Conservation (phyloP, 2,888 invertebrate genomes). For the Lycocerus yunnanus region DNA sequence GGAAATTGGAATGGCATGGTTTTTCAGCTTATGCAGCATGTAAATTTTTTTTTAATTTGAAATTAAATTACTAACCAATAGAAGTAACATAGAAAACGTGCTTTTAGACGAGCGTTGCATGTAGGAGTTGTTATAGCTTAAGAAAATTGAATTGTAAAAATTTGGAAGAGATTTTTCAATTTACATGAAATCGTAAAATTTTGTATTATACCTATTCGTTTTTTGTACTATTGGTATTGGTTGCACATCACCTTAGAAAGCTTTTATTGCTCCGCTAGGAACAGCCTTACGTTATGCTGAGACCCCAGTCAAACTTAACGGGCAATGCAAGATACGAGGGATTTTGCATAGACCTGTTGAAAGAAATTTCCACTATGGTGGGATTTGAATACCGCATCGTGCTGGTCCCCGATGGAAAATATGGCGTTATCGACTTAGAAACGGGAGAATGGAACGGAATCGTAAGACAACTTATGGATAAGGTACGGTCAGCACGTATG, state of each 20-base stretch:
- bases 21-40: slow-evolving; percentile 72
- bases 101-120: background rate
- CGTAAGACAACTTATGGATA: slow-evolving; percentile 68
- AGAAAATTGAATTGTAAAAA: background rate
- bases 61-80: background rate
- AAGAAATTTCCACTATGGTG: slow-evolving; percentile 65
- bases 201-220: background rate
- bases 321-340: slow-evolving; percentile 72
- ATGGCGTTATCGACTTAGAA: slow-evolving; percentile 74
- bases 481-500: slow-evolving; percentile 54
- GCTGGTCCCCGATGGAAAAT: slow-evolving; percentile 68
- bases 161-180: background rate
- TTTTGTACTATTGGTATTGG: slow-evolving; percentile 20
- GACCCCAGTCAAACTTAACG: slow-evolving; percentile 56
- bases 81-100: background rate
- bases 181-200: background rate
- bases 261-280: slow-evolving; percentile 45
- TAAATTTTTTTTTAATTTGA: slow-evolving; percentile 47
- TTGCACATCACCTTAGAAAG: slow-evolving; percentile 25
- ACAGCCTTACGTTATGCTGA: slow-evolving; percentile 55
- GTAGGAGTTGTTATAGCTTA: background rate
- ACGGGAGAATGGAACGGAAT: slow-evolving; percentile 78
- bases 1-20: slow-evolving; percentile 74
- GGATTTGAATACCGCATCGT: slow-evolving; percentile 71
- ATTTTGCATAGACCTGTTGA: slow-evolving; percentile 73